A percentile compares a stretch with the other conserved stretches of the same genome.
Evolutionary conservation across 1,140 invertebrate species (phyloP).

Genomic region (Helicorthomorpha holstii): DNA sequence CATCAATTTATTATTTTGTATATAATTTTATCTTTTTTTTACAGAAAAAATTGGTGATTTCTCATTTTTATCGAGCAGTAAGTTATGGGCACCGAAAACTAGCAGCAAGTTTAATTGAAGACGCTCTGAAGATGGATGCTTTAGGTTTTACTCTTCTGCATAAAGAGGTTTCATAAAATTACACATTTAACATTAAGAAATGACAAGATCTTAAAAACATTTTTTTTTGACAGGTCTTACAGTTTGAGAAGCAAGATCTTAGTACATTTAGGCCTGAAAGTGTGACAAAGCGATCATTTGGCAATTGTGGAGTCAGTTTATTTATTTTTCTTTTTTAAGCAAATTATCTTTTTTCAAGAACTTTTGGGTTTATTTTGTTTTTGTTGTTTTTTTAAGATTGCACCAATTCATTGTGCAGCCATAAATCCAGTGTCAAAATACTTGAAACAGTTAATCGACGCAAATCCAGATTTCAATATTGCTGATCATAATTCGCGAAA

Average conservation of each 20-base stretch:
- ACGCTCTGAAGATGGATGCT: constrained; percentile 20
- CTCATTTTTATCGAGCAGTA: constrained; percentile 20
- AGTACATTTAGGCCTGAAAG: constrained; percentile 23
- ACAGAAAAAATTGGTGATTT: constrained; percentile 9
- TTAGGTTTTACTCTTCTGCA: constrained; percentile 27
- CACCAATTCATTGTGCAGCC: constrained; percentile 34
- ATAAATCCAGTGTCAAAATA: constrained; percentile 35
- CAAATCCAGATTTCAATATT: constrained; percentile 28
- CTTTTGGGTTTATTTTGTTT: neutral
- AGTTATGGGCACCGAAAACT: constrained; percentile 25
- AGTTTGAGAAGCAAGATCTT: constrained; percentile 23
- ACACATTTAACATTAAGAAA: neutral
- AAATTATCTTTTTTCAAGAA: neutral
- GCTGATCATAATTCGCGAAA: constrained; percentile 26
- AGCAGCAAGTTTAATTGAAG: constrained; percentile 24
- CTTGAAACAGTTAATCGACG: constrained; percentile 23
- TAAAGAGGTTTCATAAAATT: constrained; percentile 21
- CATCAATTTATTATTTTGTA: constrained; percentile 8
- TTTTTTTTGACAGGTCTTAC: constrained; percentile 21
- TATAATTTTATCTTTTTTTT: constrained; percentile 11
- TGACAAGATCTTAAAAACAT: neutral
- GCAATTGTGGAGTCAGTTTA: constrained; percentile 20
- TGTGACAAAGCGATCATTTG: constrained; percentile 26
- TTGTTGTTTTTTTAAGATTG: constrained; percentile 20
- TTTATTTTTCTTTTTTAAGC: neutral